A percentile compares a stretch with the other conserved stretches of the same genome.
These are phyloP conservation scores for Pseudochirops corinnae DNA, from an alignment of 2,797 vertebrate species.

Conservation along the genomic window DNA sequence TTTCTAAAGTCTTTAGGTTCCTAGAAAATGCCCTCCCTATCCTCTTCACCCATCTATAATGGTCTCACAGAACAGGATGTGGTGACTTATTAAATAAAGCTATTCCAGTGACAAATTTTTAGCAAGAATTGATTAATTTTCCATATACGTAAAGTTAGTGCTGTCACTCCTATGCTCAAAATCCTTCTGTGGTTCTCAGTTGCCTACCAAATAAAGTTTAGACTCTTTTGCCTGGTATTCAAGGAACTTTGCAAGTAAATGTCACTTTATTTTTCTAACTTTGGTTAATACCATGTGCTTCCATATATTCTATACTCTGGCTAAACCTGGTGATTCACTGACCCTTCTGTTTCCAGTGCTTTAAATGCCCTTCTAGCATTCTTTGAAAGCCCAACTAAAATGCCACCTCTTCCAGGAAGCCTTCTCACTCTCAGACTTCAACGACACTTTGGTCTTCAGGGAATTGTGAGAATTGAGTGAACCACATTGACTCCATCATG, in stretches of 20 bases:
- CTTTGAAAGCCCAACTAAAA: not conserved
- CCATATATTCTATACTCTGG: not conserved
- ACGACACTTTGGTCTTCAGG: not conserved
- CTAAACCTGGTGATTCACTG: not conserved
- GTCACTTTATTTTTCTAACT: not conserved
- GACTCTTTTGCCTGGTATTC: not conserved
- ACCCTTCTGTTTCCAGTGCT: not conserved
- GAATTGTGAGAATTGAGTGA: not conserved
- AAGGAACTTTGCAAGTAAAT: not conserved
- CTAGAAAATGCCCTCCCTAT: not conserved
- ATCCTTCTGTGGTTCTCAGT: not conserved
- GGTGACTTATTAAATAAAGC: not conserved
- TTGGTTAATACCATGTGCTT: not conserved
- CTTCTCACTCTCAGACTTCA: not conserved
- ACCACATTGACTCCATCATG: not conserved
- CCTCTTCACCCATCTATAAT: not conserved
- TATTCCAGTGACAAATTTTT: not conserved
- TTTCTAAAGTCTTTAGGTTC: not conserved
- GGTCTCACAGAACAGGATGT: not conserved
- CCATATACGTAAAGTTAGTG: not conserved
- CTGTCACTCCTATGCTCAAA: not conserved
- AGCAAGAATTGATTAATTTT: not conserved
- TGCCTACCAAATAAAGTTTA: not conserved
- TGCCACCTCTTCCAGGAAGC: not conserved
- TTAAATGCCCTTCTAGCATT: not conserved